phyloP scores from a whole-genome alignment of 2,888 invertebrate genomes.

The Nomada fabriciana region DNA sequence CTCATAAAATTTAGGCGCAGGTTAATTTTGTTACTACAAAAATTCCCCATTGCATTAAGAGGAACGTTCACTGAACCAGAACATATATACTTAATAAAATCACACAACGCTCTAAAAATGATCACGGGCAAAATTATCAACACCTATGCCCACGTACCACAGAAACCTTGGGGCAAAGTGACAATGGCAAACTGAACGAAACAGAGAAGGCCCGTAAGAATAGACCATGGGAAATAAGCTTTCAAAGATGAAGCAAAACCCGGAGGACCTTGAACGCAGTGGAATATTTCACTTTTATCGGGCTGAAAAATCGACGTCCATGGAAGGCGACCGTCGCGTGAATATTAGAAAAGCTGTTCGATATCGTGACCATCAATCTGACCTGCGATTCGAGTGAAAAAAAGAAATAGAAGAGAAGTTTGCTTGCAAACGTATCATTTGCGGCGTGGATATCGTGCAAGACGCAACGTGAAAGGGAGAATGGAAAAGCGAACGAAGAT shows the following conservation, averaged over 20 bases:
- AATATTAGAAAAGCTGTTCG: conserved; percentile 44
- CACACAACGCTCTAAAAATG: too few relatives aligned
- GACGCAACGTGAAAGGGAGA: conserved; percentile 8
- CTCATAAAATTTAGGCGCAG: too few relatives aligned
- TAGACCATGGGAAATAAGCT: neutral
- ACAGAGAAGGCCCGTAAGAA: neutral
- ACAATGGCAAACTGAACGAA: too few relatives aligned
- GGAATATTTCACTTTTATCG: neutral
- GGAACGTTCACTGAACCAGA: too few relatives aligned
- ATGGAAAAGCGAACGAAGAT: conserved; percentile 50
- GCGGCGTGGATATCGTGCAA: conserved; percentile 52
- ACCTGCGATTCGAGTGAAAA: conserved; percentile 17
- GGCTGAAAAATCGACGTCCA: neutral
- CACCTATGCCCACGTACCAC: too few relatives aligned
- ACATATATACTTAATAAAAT: too few relatives aligned
- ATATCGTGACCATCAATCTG: conserved; percentile 47
- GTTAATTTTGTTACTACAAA: too few relatives aligned
- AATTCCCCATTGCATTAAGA: too few relatives aligned
- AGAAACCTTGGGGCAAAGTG: too few relatives aligned
- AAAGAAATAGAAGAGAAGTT: conserved; percentile 1
- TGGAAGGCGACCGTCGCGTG: neutral
- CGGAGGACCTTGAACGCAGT: too few relatives aligned
- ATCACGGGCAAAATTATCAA: too few relatives aligned
- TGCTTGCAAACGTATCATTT: conserved; percentile 58
- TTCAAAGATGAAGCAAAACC: too few relatives aligned